phyloP scores from a whole-genome alignment of 2,113 vertebrate species.

The Sceloporus tristichus region DNA sequence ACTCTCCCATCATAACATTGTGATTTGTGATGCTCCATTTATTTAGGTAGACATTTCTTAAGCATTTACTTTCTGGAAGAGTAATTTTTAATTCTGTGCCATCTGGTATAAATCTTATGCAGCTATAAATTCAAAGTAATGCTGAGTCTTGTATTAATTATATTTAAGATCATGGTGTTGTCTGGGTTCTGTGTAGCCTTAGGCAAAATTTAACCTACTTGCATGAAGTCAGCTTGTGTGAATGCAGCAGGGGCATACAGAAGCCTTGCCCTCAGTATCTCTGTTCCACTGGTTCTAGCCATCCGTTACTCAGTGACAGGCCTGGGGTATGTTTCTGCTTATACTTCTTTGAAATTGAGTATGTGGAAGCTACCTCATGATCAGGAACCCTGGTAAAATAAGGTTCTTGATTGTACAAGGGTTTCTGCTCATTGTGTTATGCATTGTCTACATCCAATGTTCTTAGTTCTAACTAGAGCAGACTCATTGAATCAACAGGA shows the following conservation, averaged over 20 bases:
- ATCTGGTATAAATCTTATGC: not conserved
- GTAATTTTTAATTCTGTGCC: not conserved
- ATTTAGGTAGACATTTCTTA: constrained; percentile 14
- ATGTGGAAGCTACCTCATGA: no score
- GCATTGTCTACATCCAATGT: no score
- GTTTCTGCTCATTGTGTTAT: no score
- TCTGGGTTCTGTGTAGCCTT: not conserved
- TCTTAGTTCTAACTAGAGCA: no score
- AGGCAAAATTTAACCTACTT: not conserved
- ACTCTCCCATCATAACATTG: not conserved
- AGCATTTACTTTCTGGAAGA: not conserved
- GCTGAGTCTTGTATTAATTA: not conserved
- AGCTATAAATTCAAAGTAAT: constrained; percentile 1
- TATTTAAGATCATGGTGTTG: not conserved
- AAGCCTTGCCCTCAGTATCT: not conserved
- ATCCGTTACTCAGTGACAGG: not conserved
- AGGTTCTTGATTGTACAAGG: no score
- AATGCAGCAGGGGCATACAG: no score
- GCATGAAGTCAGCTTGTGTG: not conserved
- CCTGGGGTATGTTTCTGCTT: not conserved
- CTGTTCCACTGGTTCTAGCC: not conserved
- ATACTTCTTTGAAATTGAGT: not conserved
- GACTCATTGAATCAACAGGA: no score
- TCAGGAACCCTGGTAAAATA: no score
- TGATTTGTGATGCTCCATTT: constrained; percentile 1